Base-by-base conservation (phyloP, 2,797 vertebrate species). In the Epinephelus coioides region DNA sequence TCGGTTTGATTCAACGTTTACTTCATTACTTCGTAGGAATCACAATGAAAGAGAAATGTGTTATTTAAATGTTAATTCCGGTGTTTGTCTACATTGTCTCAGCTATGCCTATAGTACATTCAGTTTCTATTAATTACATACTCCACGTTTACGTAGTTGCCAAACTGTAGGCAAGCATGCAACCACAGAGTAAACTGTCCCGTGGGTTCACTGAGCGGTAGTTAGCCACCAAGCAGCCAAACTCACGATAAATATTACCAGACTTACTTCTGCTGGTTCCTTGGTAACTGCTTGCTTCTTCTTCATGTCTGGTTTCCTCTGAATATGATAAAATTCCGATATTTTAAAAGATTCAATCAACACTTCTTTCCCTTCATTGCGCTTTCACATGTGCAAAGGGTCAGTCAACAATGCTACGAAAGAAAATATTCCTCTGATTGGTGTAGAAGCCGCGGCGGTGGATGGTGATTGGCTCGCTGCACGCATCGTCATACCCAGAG, bases 381-480 rank as follows among this genome's bases (percentile, higher is more conserved):
- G 15, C 8, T 64, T 79, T 59, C 92, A 93, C 94, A 88, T 93
- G 94, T 93, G 92, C 82, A 76, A 34, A 40, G 90, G 90, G 87
- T 75, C 56, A 79, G 17, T 6, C 2, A 59, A 91, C 13, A 86
- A 0, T 92, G 90, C 83, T 88, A 23, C 0, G 5, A 1, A 2
- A 11, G 3, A 67, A 69, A 82, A 30, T 55, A 75, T 23, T 1
- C 53, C 8, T 27, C 65, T 55, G 76, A 91, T 92, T 92, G 91
- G 94, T 19, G 19, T 0, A 73, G 38, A 51, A 1, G 30, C 6
- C 0, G 6, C 0, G 2, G 0, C 0, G 1, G 8, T 73, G 59
- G 49, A 10, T 13, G 1, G 0, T 67, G 86, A 93, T 94, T 94
- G 90, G 92, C 17, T 83, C 0, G 0, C 13, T 21, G 7, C 13